These are phyloP conservation scores for Dendropsophus ebraccatus DNA, from an alignment of 2,113 vertebrate species.

Conservation along the genomic window DNA sequence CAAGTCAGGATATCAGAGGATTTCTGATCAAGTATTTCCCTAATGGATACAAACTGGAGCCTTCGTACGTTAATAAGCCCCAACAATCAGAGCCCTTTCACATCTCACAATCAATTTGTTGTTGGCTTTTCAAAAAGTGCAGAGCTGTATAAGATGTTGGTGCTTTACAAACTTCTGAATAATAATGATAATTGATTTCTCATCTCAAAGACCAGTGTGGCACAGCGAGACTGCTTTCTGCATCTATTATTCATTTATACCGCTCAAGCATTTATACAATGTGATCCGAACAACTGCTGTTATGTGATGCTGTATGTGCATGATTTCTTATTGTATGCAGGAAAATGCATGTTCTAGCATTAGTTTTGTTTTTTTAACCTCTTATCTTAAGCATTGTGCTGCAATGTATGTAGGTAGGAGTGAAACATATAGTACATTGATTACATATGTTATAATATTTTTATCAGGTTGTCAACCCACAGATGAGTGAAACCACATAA, in stretches of 20 bases:
- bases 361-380: background rate
- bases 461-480: too few species aligned
- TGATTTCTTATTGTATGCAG: background rate
- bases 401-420: background rate
- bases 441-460: too few species aligned
- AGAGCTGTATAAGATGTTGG: background rate
- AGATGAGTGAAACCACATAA: too few species aligned
- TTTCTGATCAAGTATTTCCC: background rate
- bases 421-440: background rate
- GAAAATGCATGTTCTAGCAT: background rate
- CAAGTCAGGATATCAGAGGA: background rate
- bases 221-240: background rate
- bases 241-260: constrained; percentile 15
- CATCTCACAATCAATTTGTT: background rate
- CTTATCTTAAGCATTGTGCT: background rate
- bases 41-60: background rate
- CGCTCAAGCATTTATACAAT: background rate
- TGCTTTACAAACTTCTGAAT: constrained; percentile 20
- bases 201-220: constrained; percentile 15
- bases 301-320: background rate
- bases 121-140: constrained; percentile 11
- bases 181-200: constrained; percentile 19
- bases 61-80: background rate
- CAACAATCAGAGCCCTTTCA: background rate
- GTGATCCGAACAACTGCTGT: background rate